Conservation (phyloP, 1,140 invertebrate genomes). For the fruit fly (Drosophila melanogaster) region Release_6_plus_ISO1_MT NT_037436.4:20073501-20074000, state of each 20-base stretch:
- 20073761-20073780: conserved; percentile 21
- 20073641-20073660: conserved; percentile 29
- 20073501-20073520: conserved; percentile 46
- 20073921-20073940: neutral
- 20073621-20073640: conserved; percentile 23
- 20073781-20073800: conserved; percentile 8
- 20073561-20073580: conserved; percentile 5
- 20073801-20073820: conserved; percentile 23
- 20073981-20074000: no score
- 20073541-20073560: no score
- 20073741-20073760: conserved; percentile 45
- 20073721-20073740: conserved; percentile 24
- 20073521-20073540: conserved; percentile 14
- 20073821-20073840: conserved; percentile 6
- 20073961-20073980: no score
- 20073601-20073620: conserved; percentile 49
- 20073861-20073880: neutral
- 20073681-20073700: conserved; percentile 47
- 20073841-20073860: neutral
- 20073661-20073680: conserved; percentile 35
- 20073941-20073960: no score
- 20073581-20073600: conserved; percentile 46
- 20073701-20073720: conserved; percentile 28
- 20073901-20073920: neutral
- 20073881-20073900: neutral